phyloP scores from a whole-genome alignment of 2,888 invertebrate genomes.

The Cataglyphis livida region DNA sequence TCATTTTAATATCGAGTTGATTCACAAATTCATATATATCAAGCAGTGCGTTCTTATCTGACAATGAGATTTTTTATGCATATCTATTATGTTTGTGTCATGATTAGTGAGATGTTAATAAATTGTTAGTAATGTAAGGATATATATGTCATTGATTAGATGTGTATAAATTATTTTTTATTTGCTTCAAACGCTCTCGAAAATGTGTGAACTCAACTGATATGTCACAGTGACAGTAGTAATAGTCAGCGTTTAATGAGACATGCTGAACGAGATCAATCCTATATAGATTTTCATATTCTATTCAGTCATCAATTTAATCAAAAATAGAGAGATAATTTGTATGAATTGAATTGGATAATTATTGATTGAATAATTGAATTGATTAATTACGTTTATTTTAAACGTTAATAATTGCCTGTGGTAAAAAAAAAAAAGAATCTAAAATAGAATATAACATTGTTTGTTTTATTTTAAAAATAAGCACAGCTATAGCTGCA shows the following conservation, averaged over 20 bases:
- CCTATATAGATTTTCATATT: background rate
- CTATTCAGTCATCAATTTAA: background rate
- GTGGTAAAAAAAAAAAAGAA: background rate
- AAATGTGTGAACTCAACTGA: background rate
- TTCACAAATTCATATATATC: background rate
- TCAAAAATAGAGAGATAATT: background rate
- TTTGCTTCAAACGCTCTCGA: background rate
- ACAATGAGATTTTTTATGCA: background rate
- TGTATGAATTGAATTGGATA: background rate
- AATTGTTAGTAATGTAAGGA: background rate
- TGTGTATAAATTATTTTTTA: background rate
- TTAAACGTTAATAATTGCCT: background rate
- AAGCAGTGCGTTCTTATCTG: background rate
- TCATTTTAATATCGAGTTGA: background rate
- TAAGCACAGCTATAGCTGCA: background rate
- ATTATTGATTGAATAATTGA: background rate
- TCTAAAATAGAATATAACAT: background rate
- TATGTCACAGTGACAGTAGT: background rate
- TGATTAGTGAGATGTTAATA: background rate
- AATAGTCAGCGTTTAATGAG: background rate
- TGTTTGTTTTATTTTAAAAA: background rate
- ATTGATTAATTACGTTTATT: background rate
- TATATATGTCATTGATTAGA: background rate
- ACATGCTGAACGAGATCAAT: background rate
- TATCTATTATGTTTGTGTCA: background rate